Conservation (phyloP, 2,888 invertebrate species). For the Mesorhabditis sp. region DNA sequence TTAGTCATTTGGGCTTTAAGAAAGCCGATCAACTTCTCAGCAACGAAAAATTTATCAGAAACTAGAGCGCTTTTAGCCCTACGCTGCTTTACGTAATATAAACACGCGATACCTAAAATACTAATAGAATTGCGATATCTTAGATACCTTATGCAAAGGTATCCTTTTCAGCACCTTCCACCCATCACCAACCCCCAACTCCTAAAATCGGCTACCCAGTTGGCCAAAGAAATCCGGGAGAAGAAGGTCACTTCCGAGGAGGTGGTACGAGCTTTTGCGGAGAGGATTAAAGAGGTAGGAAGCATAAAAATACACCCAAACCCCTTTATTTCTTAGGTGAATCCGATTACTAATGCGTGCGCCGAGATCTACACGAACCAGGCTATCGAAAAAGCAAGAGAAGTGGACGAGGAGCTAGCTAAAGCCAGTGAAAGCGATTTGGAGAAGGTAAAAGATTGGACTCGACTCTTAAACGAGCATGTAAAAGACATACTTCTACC, state of each 20-base stretch:
- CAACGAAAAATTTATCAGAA: not conserved
- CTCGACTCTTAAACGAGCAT: no score
- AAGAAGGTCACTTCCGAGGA: not conserved
- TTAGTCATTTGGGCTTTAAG: no score
- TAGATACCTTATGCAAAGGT: no score
- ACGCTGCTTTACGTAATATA: no score
- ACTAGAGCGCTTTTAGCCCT: not conserved
- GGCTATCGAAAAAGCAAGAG: not conserved
- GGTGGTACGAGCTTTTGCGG: not conserved
- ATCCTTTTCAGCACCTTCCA: not conserved
- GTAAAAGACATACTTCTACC: no score
- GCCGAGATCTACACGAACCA: not conserved
- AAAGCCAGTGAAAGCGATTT: not conserved
- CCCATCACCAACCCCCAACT: not conserved
- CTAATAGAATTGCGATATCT: no score
- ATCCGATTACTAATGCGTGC: not conserved
- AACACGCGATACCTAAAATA: no score
- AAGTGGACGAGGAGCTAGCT: not conserved
- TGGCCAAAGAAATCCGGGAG: conserved; percentile 6
- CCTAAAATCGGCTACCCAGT: not conserved
- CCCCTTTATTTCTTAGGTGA: not conserved
- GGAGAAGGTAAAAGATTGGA: no score
- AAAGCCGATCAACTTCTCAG: no score
- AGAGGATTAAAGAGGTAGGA: not conserved
- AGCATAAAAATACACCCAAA: no score